A percentile compares a stretch with the other conserved stretches of the same genome.
phyloP scores from a whole-genome alignment of 2,888 invertebrate genomes.

The Stenolophus ochropezus region DNA sequence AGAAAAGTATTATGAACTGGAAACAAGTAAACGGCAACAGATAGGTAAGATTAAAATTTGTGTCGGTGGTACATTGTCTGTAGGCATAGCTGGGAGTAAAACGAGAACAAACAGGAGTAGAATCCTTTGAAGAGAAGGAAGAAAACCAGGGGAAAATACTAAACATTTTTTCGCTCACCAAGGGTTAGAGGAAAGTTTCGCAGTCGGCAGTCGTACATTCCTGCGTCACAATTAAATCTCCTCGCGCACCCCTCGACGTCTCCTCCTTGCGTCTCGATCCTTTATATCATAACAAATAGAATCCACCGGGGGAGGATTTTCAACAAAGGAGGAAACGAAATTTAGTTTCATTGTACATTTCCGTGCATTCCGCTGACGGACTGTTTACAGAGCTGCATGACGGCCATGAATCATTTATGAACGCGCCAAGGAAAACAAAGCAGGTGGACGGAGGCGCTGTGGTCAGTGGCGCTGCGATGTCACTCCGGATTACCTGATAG shows the following conservation, averaged over 20 bases:
- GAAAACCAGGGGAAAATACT: slow-evolving; percentile 49
- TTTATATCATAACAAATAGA: slow-evolving; percentile 60
- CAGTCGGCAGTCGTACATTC: slow-evolving; percentile 51
- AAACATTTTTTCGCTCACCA: slow-evolving; percentile 50
- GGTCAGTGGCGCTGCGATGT: background rate
- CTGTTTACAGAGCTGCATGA: slow-evolving; percentile 58
- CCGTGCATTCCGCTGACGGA: slow-evolving; percentile 58
- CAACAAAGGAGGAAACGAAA: slow-evolving; percentile 59
- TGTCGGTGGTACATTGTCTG: slow-evolving; percentile 25
- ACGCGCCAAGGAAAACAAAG: slow-evolving; percentile 59
- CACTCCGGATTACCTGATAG: background rate
- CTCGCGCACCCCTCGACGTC: background rate
- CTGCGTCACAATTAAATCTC: slow-evolving; percentile 57
- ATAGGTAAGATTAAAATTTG: slow-evolving; percentile 29
- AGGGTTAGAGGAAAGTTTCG: slow-evolving; percentile 33
- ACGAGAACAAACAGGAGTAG: slow-evolving; percentile 48
- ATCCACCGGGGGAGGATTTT: slow-evolving; percentile 55
- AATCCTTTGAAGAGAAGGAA: slow-evolving; percentile 50
- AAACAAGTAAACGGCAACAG: background rate
- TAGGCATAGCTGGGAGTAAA: slow-evolving; percentile 22
- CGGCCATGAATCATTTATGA: slow-evolving; percentile 59
- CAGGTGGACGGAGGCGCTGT: slow-evolving; percentile 34
- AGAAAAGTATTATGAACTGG: background rate
- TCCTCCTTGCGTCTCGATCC: slow-evolving; percentile 45
- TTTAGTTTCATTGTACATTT: slow-evolving; percentile 60